Evolutionary conservation across 2,113 vertebrate genomes (phyloP).

Genomic region (Labeo catla): DNA sequence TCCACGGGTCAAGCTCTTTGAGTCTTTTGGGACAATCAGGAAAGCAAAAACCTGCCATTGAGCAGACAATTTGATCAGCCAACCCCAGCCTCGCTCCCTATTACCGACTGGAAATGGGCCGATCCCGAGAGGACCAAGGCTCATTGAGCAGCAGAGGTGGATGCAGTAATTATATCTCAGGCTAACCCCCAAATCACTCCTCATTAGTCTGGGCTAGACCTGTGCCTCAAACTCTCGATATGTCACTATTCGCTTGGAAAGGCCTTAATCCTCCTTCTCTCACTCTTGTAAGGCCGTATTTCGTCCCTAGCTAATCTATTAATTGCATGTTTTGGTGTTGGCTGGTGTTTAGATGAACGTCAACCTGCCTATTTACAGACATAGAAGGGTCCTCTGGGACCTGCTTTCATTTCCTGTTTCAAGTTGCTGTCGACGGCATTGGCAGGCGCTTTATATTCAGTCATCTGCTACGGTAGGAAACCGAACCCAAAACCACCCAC

Average conservation of each 20-base stretch:
- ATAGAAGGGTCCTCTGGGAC: constrained; percentile 52
- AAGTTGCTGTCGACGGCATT: neutral
- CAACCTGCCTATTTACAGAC: constrained; percentile 50
- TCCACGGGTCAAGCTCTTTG: constrained; percentile 70
- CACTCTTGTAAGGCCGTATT: constrained; percentile 11
- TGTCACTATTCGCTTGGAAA: constrained; percentile 63
- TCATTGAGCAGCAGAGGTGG: constrained; percentile 78
- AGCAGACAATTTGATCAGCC: constrained; percentile 72
- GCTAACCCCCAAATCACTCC: constrained; percentile 74
- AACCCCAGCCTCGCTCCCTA: constrained; percentile 66
- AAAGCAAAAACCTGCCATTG: constrained; percentile 68
- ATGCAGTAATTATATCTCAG: constrained; percentile 79
- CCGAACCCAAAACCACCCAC: neutral
- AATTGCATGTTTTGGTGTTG: constrained; percentile 64
- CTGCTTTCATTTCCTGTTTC: constrained; percentile 32
- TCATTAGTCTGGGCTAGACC: constrained; percentile 73
- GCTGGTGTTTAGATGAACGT: constrained; percentile 61
- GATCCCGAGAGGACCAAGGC: constrained; percentile 73
- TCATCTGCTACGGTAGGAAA: constrained; percentile 1
- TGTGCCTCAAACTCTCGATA: constrained; percentile 62
- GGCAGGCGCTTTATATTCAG: neutral
- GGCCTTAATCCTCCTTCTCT: constrained; percentile 47
- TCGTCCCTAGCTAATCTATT: constrained; percentile 59
- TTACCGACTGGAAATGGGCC: constrained; percentile 75
- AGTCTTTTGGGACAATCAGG: constrained; percentile 73